Evolutionary conservation across 2,888 invertebrate species (phyloP).

Genomic region (Charanyca ferruginea): DNA sequence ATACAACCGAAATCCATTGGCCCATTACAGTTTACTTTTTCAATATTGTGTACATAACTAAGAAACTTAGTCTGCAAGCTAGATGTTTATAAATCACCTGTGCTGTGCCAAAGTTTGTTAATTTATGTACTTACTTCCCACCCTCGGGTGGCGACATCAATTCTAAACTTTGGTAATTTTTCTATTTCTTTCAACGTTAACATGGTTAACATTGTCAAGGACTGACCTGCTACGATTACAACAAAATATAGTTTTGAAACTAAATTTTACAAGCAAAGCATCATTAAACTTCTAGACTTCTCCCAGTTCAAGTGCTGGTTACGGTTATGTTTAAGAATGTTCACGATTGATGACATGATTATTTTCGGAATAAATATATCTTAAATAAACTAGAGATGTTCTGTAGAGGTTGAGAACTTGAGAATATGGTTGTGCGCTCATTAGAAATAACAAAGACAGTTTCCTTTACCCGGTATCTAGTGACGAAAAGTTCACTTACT

Average conservation of each 20-base stretch:
- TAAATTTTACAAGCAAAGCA: constrained; percentile 19
- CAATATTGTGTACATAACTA: constrained; percentile 18
- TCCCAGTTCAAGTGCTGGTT: constrained; percentile 10
- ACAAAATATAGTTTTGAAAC: constrained; percentile 4
- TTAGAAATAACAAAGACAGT: constrained; percentile 18
- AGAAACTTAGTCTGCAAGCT: constrained; percentile 39
- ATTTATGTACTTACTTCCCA: constrained; percentile 70
- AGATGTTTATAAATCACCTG: constrained; percentile 60
- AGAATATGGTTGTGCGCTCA: constrained; percentile 16
- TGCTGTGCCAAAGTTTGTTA: constrained; percentile 71
- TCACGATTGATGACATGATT: too few relatives aligned
- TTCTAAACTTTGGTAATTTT: constrained; percentile 57
- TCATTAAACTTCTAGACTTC: constrained; percentile 2
- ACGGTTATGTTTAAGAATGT: too few relatives aligned
- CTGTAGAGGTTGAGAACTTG: too few relatives aligned
- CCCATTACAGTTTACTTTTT: constrained; percentile 11
- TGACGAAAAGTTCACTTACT: background rate
- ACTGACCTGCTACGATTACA: constrained; percentile 14
- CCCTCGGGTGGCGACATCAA: constrained; percentile 48
- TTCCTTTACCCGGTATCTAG: constrained; percentile 23
- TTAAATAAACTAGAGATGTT: background rate
- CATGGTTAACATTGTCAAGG: constrained; percentile 23
- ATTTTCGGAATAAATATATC: constrained; percentile 17
- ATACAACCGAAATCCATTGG: background rate
- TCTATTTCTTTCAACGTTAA: constrained; percentile 43